Base-by-base conservation (phyloP, 2,888 invertebrate species). In the Orgyia antiqua region DNA sequence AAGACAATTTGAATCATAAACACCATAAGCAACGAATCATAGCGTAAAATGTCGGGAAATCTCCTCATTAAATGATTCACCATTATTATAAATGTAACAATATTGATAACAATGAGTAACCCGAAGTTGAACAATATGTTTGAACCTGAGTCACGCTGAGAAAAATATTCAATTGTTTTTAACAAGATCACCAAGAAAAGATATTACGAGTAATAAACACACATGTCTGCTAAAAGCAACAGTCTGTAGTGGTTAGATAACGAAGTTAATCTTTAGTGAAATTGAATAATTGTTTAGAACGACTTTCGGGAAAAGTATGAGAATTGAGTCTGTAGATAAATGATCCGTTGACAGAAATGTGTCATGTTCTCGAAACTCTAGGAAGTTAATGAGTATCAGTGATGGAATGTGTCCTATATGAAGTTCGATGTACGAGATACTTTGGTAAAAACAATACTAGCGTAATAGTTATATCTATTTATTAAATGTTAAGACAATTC, bases 351-450 rank as follows among this genome's bases (percentile, higher is more conserved):
- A 71, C 68, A 68, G 55, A 70, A 54, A 61, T 66, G 58, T 67
- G 68, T 55, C 65, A 61, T 44, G 62, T 52, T 64, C 66, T 55
- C 56, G 56, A 58, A 64, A 59, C 46, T 35, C 38, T 51, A 59
- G 71, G 67, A 69, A 72, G 68, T 55, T 61, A 62, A 65, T 58
- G 68, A 66, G 56, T 63, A 54, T 51, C 53, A 51, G 66, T 58
- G 62, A 51, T 50, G 64, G 70, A 68, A 73, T 71, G 53, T 64
- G 77, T 51, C 69, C 79, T 56, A 68, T 51, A 69, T 51, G 58
- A 4, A 10, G 23, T 10, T 23, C 11, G 23, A 23, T 41, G 13
- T 5, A 57, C 62, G 63, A 37, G 31, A 34, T 31, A 26, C 33
- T 17, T n/a, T 20, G 15, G 39, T 27, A 48, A 46, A 42, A 45